Base-by-base conservation (phyloP, 2,888 invertebrate genomes). In the Cotesia congregata region DNA sequence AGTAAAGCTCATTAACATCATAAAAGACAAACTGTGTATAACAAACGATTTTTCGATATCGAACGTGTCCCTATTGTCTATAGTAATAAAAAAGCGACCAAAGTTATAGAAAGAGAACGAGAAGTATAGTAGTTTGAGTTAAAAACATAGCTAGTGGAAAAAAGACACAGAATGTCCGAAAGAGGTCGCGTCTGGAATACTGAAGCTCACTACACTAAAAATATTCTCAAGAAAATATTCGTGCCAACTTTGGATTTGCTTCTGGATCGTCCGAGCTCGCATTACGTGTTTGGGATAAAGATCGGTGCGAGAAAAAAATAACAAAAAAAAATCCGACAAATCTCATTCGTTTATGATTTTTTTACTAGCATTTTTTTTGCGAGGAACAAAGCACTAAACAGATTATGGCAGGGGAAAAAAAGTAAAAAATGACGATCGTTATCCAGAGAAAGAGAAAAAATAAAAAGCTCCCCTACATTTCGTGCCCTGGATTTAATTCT, bases 271-370 rank as follows among this genome's bases (percentile, higher is more conserved):
- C 76, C 74, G 75, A 77, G 75, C 80, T 74, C 76, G 78, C 77
- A 67, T 77, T 80, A 82, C 81, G 82, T 81, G 82, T 77, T 73
- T 76, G 68, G 81, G 79, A 78, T 80, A 77, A 78, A 78, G 80
- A 82, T 82, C 75, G 72, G 50, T 74, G 50, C 40, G 40, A 67
- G 65, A 67, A 15, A 50, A 30, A 15, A 17, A 38, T 60, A 69
- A 17, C 68, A 68, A 61, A 64, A 68, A 50, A 73, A 72, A 75
- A 74, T 75, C 70, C 72, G 72, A 68, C 71, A 68, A 77, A 72
- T 72, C 73, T 73, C 59, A 67, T 68, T 75, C 30, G 30, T 30
- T 30, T 30, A 30, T 30, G 30, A 30, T 30, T 30, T 30, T 30
- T 30, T 30, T 30, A 30, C 30, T 30, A 3, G 3, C 3, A 30